Percentiles rank a stretch among this genome's conserved stretches.
These are phyloP conservation scores for Apoda limacodes DNA, from an alignment of 2,888 invertebrate species.

Conservation along the genomic window DNA sequence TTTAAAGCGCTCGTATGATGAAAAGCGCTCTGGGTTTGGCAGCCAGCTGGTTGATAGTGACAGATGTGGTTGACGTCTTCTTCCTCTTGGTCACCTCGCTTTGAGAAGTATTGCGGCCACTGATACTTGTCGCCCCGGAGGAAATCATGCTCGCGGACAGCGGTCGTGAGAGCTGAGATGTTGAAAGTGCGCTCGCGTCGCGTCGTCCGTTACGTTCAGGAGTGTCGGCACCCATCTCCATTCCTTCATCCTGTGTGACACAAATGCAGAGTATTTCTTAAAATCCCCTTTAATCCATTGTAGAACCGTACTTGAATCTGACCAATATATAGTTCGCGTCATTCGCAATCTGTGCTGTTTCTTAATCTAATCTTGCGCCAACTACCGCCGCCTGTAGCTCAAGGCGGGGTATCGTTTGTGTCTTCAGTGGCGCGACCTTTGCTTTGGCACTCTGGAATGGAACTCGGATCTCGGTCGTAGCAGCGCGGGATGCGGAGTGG, in stretches of 20 bases:
- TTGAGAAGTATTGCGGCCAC: conserved; percentile 1
- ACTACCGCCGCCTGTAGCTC: conserved; percentile 17
- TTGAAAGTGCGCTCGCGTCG: background rate
- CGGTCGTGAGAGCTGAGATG: background rate
- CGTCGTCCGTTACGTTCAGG: conserved; percentile 6
- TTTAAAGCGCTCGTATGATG: conserved; percentile 1
- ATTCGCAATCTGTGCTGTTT: conserved; percentile 8
- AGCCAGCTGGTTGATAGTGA: background rate
- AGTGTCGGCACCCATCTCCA: conserved; percentile 4
- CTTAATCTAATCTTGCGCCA: conserved; percentile 6
- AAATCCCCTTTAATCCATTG: conserved; percentile 18
- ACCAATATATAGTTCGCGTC: conserved; percentile 12
- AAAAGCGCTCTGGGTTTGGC: no score
- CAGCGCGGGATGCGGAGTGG: conserved; percentile 21
- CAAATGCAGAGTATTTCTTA: conserved; percentile 18
- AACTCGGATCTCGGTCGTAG: conserved; percentile 13
- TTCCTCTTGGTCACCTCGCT: background rate
- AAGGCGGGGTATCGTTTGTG: conserved; percentile 14
- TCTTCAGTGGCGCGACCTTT: conserved; percentile 13
- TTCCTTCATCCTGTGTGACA: conserved; percentile 17
- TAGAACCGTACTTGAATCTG: conserved; percentile 19
- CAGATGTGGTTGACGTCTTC: background rate
- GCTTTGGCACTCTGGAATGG: conserved; percentile 15
- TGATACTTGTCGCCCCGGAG: background rate
- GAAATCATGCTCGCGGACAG: conserved; percentile 3